phyloP scores from a whole-genome alignment of 1,140 invertebrate species.

The Euschistus heros region DNA sequence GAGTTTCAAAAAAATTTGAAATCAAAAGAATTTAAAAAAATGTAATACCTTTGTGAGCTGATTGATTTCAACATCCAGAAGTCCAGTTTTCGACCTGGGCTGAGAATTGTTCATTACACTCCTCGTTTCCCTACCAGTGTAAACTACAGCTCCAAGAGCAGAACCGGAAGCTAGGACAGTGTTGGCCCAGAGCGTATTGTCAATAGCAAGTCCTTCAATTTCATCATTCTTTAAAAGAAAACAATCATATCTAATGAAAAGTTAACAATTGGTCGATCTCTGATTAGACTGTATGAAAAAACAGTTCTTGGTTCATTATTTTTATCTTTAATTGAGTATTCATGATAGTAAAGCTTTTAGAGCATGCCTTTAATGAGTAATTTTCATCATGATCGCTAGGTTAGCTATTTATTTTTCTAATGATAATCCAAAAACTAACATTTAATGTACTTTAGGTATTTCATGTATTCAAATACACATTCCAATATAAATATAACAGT shows the following conservation, averaged over 20 bases:
- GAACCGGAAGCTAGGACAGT: constrained; percentile 96
- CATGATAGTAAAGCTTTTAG: too few species aligned
- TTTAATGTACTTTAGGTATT: too few species aligned
- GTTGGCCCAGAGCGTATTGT: constrained; percentile 98
- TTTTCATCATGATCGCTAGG: too few species aligned
- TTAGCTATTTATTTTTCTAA: too few species aligned
- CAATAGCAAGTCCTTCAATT: constrained; percentile 75
- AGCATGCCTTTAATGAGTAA: too few species aligned
- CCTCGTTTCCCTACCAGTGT: constrained; percentile 91
- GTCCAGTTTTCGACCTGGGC: constrained; percentile 87
- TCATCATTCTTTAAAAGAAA: constrained; percentile 44
- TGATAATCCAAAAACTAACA: too few species aligned
- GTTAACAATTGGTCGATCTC: too few species aligned
- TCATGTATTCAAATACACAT: neutral
- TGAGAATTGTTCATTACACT: constrained; percentile 97
- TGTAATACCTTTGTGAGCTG: constrained; percentile 71
- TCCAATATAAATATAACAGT: constrained; percentile 8
- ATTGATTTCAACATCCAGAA: constrained; percentile 92
- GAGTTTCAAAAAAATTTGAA: too few species aligned
- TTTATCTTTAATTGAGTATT: neutral
- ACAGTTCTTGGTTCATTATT: neutral
- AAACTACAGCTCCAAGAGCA: constrained; percentile 88
- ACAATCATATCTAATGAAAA: neutral
- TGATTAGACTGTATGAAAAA: neutral
- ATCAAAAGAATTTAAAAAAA: too few species aligned